These are phyloP conservation scores for Dilophus febrilis DNA, from an alignment of 2,888 invertebrate genomes.

Conservation along the genomic window DNA sequence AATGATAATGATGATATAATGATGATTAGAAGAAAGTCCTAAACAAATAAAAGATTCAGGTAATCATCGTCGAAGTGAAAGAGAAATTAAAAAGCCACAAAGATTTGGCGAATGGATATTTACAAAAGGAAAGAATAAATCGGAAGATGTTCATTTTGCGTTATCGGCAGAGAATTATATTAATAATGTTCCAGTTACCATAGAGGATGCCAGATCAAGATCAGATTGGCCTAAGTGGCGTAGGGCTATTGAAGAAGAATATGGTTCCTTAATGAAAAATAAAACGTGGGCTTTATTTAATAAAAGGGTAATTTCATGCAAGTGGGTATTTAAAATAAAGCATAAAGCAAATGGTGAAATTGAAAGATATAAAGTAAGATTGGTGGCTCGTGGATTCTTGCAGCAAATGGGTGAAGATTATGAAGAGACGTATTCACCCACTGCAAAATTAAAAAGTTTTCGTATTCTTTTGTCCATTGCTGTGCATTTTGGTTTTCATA, in stretches of 20 bases:
- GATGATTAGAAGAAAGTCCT: too few relatives aligned
- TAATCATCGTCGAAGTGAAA: neutral
- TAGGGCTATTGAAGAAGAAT: constrained; percentile 14
- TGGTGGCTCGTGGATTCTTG: constrained; percentile 10
- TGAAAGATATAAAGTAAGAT: constrained; percentile 9
- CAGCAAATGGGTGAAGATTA: constrained; percentile 10
- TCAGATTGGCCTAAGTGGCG: constrained; percentile 9
- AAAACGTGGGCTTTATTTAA: too few relatives aligned
- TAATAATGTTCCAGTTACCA: constrained; percentile 3
- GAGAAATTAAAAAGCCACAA: neutral
- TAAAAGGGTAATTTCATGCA: too few relatives aligned
- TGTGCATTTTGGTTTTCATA: constrained; percentile 9
- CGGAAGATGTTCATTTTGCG: constrained; percentile 1
- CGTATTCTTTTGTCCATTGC: constrained; percentile 10
- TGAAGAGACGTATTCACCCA: constrained; percentile 9
- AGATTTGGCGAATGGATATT: neutral
- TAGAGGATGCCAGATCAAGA: constrained; percentile 5
- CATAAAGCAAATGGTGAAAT: constrained; percentile 4
- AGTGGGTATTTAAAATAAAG: too few relatives aligned
- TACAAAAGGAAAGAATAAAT: too few relatives aligned
- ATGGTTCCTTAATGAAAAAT: constrained; percentile 11
- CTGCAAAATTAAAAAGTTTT: constrained; percentile 10
- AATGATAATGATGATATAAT: neutral
- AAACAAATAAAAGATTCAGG: neutral
- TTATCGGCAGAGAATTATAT: constrained; percentile 5